These are phyloP conservation scores for Eurois occulta DNA, from an alignment of 2,888 invertebrate genomes.

Conservation along the genomic window DNA sequence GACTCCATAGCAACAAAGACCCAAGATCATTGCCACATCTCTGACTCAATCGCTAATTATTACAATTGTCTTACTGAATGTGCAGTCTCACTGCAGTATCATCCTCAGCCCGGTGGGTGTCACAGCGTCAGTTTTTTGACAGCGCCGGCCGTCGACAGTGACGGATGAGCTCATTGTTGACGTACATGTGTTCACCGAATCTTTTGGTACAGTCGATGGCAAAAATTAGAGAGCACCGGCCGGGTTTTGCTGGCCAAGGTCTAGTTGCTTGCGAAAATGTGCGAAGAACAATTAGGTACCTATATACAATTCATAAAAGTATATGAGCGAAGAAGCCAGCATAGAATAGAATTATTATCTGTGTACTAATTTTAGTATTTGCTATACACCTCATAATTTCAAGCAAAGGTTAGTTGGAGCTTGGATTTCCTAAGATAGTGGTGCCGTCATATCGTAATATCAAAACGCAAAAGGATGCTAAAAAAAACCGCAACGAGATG, in stretches of 20 bases:
- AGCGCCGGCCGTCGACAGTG: conserved; percentile 63
- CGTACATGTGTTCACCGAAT: conserved; percentile 61
- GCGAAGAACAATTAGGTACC: neutral
- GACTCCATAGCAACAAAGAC: conserved; percentile 26
- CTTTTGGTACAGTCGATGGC: conserved; percentile 28
- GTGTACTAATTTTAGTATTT: too few relatives aligned
- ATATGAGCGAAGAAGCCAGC: too few relatives aligned
- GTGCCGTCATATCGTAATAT: too few relatives aligned
- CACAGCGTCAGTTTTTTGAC: conserved; percentile 57
- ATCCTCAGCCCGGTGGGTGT: conserved; percentile 50
- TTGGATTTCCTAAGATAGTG: too few relatives aligned
- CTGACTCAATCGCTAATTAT: conserved; percentile 43
- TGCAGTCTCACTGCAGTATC: conserved; percentile 51
- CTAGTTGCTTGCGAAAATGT: neutral
- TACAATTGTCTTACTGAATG: conserved; percentile 57
- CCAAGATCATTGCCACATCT: neutral
- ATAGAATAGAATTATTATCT: too few relatives aligned
- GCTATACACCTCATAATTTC: too few relatives aligned
- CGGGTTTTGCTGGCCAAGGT: neutral
- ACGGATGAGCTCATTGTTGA: conserved; percentile 76
- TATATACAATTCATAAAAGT: neutral
- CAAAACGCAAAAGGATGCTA: too few relatives aligned
- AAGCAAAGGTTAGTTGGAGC: too few relatives aligned
- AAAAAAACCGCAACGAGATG: too few relatives aligned
- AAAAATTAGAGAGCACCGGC: neutral